Conservation (phyloP, 2,888 invertebrate species). For the Gonocerus acuteangulatus region DNA sequence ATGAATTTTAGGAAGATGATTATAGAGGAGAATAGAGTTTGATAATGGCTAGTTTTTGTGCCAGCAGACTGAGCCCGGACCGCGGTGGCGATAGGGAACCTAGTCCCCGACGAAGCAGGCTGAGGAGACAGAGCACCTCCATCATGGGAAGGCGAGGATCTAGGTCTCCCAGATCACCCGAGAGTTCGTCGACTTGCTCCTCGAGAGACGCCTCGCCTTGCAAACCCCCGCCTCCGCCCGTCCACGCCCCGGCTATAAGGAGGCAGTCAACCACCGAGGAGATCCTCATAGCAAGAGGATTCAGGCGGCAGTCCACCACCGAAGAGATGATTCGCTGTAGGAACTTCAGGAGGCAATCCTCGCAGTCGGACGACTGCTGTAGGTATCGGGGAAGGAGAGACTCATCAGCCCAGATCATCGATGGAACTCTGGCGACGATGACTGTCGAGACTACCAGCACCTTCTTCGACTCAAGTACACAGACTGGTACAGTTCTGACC, state of each 20-base stretch:
- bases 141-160: conserved; percentile 50
- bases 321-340: conserved; percentile 89
- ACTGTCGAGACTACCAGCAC: conserved; percentile 87
- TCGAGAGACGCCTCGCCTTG: conserved; percentile 83
- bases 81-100: conserved; percentile 61
- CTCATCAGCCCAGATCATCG: conserved; percentile 82
- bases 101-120: conserved; percentile 64
- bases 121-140: conserved; percentile 72
- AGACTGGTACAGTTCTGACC: conserved; percentile 59
- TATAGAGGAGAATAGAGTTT: too few relatives aligned
- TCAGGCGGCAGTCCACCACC: conserved; percentile 80
- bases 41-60: too few relatives aligned
- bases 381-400: conserved; percentile 63
- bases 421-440: conserved; percentile 87
- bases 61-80: conserved; percentile 59
- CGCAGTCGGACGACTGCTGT: conserved; percentile 69
- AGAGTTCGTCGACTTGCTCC: conserved; percentile 58
- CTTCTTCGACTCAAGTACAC: conserved; percentile 85
- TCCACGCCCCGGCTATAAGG: conserved; percentile 64
- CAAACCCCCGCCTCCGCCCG: conserved; percentile 45
- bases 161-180: conserved; percentile 47
- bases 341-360: conserved; percentile 82
- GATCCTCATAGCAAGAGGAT: conserved; percentile 81
- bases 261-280: conserved; percentile 87
- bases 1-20: too few relatives aligned